Conservation (phyloP, 2,113 vertebrate species). For the Cynopterus brachyotis region DNA sequence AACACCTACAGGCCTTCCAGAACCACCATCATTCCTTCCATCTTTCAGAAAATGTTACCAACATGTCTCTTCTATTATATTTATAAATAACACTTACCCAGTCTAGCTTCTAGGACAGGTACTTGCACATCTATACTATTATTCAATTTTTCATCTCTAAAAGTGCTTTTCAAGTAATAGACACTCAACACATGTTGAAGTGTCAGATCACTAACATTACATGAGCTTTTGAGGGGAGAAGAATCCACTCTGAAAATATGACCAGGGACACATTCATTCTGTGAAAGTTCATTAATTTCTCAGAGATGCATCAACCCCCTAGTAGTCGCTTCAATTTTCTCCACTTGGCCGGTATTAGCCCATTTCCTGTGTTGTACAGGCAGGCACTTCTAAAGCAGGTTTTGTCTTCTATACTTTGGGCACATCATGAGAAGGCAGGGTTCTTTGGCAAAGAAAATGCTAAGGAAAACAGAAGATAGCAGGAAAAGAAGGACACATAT, state of each 20-base stretch:
- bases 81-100: background rate
- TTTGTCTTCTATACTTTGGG: background rate
- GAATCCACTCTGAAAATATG: background rate
- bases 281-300: background rate
- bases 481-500: background rate
- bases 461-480: background rate
- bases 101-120: background rate
- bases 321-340: background rate
- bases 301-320: background rate
- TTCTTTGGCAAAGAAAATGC: background rate
- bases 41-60: background rate
- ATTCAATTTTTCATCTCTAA: constrained; percentile 9
- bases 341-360: background rate
- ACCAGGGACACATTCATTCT: background rate
- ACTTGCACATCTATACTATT: background rate
- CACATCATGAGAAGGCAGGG: background rate
- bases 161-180: background rate
- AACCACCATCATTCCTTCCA: background rate
- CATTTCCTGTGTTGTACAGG: background rate
- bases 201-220: background rate
- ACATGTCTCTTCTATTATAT: background rate
- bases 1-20: background rate
- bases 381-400: background rate
- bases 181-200: background rate
- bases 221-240: background rate